Conservation (phyloP, 2,888 invertebrate genomes). For the Drosophila anomalata region DNA sequence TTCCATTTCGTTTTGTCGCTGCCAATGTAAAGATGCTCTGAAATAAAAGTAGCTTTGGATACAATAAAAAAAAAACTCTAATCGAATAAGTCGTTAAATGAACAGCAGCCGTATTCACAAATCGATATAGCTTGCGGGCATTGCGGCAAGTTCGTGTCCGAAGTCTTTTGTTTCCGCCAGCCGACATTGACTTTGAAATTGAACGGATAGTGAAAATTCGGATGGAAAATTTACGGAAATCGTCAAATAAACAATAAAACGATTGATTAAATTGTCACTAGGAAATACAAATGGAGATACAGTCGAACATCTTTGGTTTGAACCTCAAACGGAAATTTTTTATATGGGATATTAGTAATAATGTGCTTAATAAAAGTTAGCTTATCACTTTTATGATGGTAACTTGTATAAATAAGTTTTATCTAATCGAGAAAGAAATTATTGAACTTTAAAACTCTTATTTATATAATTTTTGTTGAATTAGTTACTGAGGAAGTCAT, state of each 20-base stretch:
- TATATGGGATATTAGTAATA: neutral
- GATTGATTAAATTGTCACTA: conserved; percentile 19
- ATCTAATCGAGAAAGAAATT: too few species aligned
- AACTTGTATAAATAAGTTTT: neutral
- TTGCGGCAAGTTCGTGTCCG: conserved; percentile 64
- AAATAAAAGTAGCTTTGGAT: conserved; percentile 32
- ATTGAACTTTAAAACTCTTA: too few species aligned
- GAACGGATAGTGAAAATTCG: conserved; percentile 37
- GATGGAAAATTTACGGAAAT: conserved; percentile 47
- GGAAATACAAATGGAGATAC: neutral
- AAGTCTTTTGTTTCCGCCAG: conserved; percentile 69
- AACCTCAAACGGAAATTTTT: neutral
- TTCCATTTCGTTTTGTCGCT: conserved; percentile 31
- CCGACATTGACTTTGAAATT: conserved; percentile 52
- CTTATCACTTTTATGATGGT: neutral
- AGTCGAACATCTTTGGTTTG: neutral
- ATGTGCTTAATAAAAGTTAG: neutral
- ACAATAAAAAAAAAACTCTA: conserved; percentile 50
- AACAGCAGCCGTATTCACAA: conserved; percentile 20
- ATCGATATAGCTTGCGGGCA: conserved; percentile 17
- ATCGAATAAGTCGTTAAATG: conserved; percentile 67
- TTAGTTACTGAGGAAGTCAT: neutral
- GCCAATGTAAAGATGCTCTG: conserved; percentile 41
- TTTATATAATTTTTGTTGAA: neutral
- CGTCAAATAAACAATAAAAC: conserved; percentile 19